Conservation (phyloP, 2,113 vertebrate species). For the Microcebus lehilahytsara region DNA sequence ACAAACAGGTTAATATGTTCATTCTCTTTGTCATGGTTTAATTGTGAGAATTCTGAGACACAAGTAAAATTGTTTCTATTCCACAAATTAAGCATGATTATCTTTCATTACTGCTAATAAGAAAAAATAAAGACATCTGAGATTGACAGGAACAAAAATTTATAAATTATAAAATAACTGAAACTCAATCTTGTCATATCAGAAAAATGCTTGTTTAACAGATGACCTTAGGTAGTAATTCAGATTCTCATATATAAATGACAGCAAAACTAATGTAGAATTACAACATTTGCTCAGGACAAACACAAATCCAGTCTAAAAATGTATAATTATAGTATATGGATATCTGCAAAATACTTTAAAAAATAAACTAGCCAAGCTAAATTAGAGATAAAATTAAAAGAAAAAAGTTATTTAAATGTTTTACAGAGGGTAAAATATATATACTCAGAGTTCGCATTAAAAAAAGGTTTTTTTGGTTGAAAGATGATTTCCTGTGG, state of each 20-base stretch:
- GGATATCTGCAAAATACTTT: background rate
- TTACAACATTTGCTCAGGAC: background rate
- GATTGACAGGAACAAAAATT: conserved; percentile 17
- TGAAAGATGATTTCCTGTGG: background rate
- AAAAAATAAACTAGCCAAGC: background rate
- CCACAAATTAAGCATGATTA: background rate
- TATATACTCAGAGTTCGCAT: background rate
- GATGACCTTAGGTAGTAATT: conserved; percentile 19
- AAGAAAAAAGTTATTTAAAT: conserved; percentile 8
- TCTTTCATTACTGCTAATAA: conserved; percentile 26
- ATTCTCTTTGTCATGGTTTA: background rate
- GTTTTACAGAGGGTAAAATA: background rate
- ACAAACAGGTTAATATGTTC: background rate
- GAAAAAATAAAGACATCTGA: conserved; percentile 18
- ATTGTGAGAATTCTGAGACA: background rate
- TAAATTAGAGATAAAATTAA: conserved; percentile 32
- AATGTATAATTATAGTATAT: background rate
- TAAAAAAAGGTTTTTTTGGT: background rate
- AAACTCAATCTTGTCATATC: background rate
- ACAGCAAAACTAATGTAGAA: conserved; percentile 37
- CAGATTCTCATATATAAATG: background rate
- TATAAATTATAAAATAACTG: conserved; percentile 39
- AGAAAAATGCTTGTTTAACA: background rate
- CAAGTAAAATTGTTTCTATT: conserved; percentile 19
- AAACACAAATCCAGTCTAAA: background rate